Conservation (phyloP, 2,113 vertebrate species). For the Cromileptes altivelis region DNA sequence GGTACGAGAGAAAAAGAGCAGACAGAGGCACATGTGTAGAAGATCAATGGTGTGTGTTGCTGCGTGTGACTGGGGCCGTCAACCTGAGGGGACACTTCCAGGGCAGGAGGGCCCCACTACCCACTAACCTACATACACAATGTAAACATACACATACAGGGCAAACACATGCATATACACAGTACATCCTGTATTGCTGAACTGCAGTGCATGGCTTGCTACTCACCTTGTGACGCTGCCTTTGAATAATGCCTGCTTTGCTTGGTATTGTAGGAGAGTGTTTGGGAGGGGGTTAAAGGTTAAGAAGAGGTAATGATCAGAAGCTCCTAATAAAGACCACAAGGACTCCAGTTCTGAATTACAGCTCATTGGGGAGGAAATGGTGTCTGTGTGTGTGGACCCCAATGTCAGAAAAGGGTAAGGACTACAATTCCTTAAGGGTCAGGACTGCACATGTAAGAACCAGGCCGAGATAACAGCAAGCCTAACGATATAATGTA, state of each 20-base stretch:
- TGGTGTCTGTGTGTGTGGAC: background rate
- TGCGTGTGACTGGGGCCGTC: slow-evolving; percentile 19
- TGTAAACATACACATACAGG: background rate
- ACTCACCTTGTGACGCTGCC: slow-evolving; percentile 30
- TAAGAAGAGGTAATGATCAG: slow-evolving; percentile 36
- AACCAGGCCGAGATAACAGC: background rate
- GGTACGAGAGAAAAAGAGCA: slow-evolving; percentile 12
- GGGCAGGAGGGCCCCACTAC: slow-evolving; percentile 4
- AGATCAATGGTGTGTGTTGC: slow-evolving; percentile 11
- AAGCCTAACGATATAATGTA: background rate
- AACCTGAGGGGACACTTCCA: slow-evolving; percentile 36
- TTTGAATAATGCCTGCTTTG: slow-evolving; percentile 23
- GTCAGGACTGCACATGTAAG: background rate
- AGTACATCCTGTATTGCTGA: background rate
- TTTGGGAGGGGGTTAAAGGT: slow-evolving; percentile 33
- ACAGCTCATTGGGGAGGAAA: slow-evolving; percentile 15
- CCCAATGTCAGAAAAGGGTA: background rate
- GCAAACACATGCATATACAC: background rate
- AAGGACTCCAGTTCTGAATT: background rate
- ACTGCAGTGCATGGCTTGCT: background rate
- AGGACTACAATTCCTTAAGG: background rate
- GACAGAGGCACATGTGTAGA: background rate
- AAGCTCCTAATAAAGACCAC: background rate
- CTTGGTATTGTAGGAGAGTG: background rate
- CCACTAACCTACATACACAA: slow-evolving; percentile 23